These are phyloP conservation scores for Prionailurus viverrinus DNA, from an alignment of 2,113 vertebrate genomes.

Conservation along the genomic window DNA sequence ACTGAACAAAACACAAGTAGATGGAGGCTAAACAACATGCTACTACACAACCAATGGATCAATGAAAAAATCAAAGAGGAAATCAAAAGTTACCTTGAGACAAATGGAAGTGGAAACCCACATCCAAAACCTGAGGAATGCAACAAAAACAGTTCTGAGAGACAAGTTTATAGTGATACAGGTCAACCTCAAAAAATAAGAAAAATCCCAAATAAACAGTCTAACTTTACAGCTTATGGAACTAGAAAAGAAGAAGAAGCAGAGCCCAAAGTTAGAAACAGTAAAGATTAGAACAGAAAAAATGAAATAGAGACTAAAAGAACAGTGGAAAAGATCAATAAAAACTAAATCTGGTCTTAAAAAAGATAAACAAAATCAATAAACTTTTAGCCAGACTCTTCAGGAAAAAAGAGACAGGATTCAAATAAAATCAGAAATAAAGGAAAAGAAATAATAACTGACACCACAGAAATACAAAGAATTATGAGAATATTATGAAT, in stretches of 20 bases:
- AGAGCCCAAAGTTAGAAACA: neutral
- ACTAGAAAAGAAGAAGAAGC: neutral
- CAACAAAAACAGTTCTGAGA: neutral
- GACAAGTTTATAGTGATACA: neutral
- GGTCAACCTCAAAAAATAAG: neutral
- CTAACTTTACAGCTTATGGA: neutral
- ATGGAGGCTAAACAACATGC: neutral
- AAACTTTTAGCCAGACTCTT: neutral
- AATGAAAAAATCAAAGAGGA: neutral
- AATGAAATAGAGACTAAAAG: neutral
- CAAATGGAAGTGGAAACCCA: neutral
- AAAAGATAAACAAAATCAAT: neutral
- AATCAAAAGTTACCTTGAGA: neutral
- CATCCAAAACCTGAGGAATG: neutral
- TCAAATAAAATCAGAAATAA: neutral
- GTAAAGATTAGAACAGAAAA: neutral
- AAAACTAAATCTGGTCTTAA: neutral
- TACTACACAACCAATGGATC: neutral
- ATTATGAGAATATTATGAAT: neutral
- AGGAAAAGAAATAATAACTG: neutral
- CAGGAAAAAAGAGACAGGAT: neutral
- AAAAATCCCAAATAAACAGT: neutral
- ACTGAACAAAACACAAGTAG: neutral
- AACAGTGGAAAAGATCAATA: neutral
- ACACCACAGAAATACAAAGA: neutral